Evolutionary conservation across 2,888 invertebrate species (phyloP), one percentile per base, ranked within the genome.

Genomic region (Helicoverpa assulta): DNA sequence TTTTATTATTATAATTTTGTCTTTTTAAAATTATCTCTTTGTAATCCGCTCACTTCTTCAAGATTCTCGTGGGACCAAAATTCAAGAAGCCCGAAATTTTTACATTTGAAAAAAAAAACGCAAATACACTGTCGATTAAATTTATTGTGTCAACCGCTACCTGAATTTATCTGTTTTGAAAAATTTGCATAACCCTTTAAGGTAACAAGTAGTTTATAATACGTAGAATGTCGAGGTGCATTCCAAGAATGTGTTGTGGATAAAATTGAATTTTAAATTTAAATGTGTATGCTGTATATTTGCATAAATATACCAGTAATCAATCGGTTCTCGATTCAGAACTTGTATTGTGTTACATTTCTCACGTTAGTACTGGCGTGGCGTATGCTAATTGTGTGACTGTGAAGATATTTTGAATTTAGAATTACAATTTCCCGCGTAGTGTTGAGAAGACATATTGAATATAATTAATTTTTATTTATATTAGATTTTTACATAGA

Each of bases 281-380:
- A 67, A 84, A 82, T 78, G 72, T 61, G 75, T 65, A 47, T 56
- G 58, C 60, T 26, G 50, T 70, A 70, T 64, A 89, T 91, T 92
- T 82, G 82, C 90, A 92, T 93, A 89, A 88, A 85, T 85, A 86
- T 85, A 81, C 82, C 76, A 88, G 88, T 84, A 89, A 92, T 92
- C 90, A 91, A 91, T 92, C 85, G 88, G 81, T 83, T 57, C 76
- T 80, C 74, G 81, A 85, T 80, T 61, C 60, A 59, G 67, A 70
- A 19, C 14, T 59, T 56, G 72, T 77, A 72, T 81, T 73, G 74
- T 67, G 70, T 73, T 75, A 64, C 58, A 58, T 79, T 93, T 94
- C 93, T 91, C 94, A 93, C 91, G 93, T 83, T 85, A 77, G 74
- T 51, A 21, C 51, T 47, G 33, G 40, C 76, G 68, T 82, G 82